These are phyloP conservation scores for Ridgeia piscesae DNA, from an alignment of 1,140 invertebrate species.

Conservation along the genomic window DNA sequence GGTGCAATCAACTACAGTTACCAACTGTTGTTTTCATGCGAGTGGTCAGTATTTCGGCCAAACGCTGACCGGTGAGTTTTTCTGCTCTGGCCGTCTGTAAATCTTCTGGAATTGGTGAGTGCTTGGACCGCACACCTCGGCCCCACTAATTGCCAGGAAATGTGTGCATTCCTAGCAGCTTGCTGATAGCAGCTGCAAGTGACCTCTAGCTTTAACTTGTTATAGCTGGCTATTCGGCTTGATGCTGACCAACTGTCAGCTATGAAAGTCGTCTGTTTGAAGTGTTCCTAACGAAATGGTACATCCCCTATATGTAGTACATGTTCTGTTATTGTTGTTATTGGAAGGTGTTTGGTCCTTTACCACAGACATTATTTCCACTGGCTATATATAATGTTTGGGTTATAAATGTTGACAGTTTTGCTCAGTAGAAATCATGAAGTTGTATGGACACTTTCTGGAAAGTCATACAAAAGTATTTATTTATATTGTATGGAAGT, in stretches of 20 bases:
- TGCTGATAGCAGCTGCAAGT: neutral
- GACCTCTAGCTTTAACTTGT: neutral
- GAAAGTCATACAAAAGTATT: neutral
- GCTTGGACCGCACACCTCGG: neutral
- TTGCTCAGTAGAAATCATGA: neutral
- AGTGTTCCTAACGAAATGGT: neutral
- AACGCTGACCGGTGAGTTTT: neutral
- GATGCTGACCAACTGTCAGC: neutral
- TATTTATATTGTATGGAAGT: neutral
- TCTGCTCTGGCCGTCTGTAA: neutral
- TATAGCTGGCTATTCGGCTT: neutral
- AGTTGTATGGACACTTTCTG: neutral
- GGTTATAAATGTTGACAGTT: neutral
- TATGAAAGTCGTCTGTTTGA: neutral
- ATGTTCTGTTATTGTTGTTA: neutral
- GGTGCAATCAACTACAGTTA: neutral
- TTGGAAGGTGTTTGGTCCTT: neutral
- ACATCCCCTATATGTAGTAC: neutral
- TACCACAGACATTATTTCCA: neutral
- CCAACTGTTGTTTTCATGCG: neutral
- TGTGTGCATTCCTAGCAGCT: slow-evolving; percentile 3
- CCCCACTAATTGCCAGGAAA: neutral
- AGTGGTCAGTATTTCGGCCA: neutral
- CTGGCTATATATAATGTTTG: neutral
- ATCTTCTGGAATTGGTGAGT: neutral